Evolutionary conservation across 2,797 vertebrate species (phyloP), one percentile per base, ranked within the genome.

Genomic region (Alectoris magna): DNA sequence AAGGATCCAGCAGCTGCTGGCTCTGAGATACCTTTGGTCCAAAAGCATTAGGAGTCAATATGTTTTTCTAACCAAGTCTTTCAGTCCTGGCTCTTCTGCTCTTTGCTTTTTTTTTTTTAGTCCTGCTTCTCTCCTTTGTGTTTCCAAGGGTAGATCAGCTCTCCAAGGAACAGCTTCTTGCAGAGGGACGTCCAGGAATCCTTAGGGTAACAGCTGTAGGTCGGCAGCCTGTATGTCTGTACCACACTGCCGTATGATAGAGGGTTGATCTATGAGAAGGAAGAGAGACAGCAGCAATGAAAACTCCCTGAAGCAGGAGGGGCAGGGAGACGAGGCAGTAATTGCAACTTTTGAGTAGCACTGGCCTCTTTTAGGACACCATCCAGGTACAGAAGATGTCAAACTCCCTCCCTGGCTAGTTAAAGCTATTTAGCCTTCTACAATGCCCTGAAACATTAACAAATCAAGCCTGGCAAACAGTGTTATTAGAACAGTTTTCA

Each of bases 141-240:
- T 85, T 97, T 99, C 99, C 99, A 99, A 72, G 99, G 99, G 93
- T 99, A 99, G 95, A 99, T 98, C 55, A 99, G 98, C 96, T 99
- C 98, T 60, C 99, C 99, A 0, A 99, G 97, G 94, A 99, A 99
- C 77, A 99, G 98, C 85, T 99, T 99, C 97, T 98, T 98, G 96
- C 98, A 98, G 95, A 99, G 97, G 5, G 98, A 98, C 0, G 87
- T 90, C 99, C 99, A 99, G 21, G 99, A 99, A 96, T 99, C 98
- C 95, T 96, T 98, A 46, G 99, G 99, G 96, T 98, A 99, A 88
- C 98, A 99, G 97, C 98, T 98, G 96, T 98, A 98, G 29, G 98
- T 98, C 31, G 98, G 98, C 24, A 98, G 98, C 66, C 98, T 98
- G 97, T 99, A 99, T 0, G 93, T 98, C 93, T 97, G 97, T 3